Conservation (phyloP, 2,888 invertebrate genomes). For the Copidosoma aretas region DNA sequence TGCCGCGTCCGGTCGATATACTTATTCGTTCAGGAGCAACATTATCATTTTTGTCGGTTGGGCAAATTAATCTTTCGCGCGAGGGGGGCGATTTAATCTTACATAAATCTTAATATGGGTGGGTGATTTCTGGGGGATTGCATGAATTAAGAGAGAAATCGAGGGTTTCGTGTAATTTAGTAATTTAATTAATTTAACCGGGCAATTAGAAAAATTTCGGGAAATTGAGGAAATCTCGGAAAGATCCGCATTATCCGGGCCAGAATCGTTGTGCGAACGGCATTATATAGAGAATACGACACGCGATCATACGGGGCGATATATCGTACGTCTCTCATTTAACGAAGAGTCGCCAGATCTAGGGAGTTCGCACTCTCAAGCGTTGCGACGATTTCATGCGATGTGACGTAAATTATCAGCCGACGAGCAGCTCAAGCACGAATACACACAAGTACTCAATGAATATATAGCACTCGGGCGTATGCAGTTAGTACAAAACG, state of each 20-base stretch:
- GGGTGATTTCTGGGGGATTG: slow-evolving; percentile 31
- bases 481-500: slow-evolving; percentile 11
- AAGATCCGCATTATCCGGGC: no score
- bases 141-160: not conserved
- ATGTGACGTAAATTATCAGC: slow-evolving; percentile 20
- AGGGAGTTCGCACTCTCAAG: slow-evolving; percentile 22
- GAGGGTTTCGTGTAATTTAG: slow-evolving; percentile 11
- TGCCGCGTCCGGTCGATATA: slow-evolving; percentile 26
- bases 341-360: not conserved
- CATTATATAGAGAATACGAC: slow-evolving; percentile 11
- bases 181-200: not conserved
- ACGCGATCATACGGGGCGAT: not conserved
- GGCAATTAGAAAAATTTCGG: not conserved
- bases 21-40: slow-evolving; percentile 17
- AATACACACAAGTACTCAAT: slow-evolving; percentile 26
- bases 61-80: slow-evolving; percentile 17
- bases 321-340: not conserved
- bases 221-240: not conserved
- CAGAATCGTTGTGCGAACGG: slow-evolving; percentile 1
- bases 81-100: slow-evolving; percentile 8
- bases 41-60: slow-evolving; percentile 23
- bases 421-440: not conserved
- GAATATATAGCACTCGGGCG: slow-evolving; percentile 30
- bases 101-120: slow-evolving; percentile 24
- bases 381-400: slow-evolving; percentile 14